Evolutionary conservation across 2,797 vertebrate genomes (phyloP), one percentile per base, ranked within the genome.

Genomic region (Pipistrellus nathusii): DNA sequence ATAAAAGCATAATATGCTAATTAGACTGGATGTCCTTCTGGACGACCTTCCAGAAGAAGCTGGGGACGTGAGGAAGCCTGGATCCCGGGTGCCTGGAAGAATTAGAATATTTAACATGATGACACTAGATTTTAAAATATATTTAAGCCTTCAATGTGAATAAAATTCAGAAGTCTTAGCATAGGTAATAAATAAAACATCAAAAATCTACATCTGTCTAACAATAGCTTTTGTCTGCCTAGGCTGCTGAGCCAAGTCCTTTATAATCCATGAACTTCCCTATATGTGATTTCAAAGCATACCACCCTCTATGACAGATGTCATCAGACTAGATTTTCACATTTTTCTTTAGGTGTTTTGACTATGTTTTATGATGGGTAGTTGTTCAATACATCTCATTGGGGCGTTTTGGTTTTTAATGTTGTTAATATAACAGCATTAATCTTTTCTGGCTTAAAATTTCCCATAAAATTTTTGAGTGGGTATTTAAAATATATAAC

Each of bases 401-500:
- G 81, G 44, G 20, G n/a, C 71, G 9, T 38, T 94, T 76, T 72
- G 66, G 32, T 30, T 83, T 88, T 92, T 69, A 85, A 71, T 85
- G 30, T 68, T 44, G 7, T 53, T 94, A 35, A 86, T 90, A 57
- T 10, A 78, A 75, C 8, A 73, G 23, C 21, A 30, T 91, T 46
- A 88, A 8, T 88, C 69, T 88, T 93, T 92, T 81, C 69, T 76
- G 41, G 30, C 46, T 55, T 88, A 87, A 93, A 91, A 92, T 73
- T 66, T 80, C 48, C 41, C 2, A 35, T 62, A 53, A 76, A 32
- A 62, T 53, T 91, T 96, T 91, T 82, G 27, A 90, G 35, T 72
- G 41, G 41, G 1, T 77, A 68, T 68, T 95, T 77, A 81, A 81
- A 4, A 38, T 80, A 23, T 83, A 51, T 84, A 84, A 35, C 48